Conservation (phyloP, 2,797 vertebrate genomes). For the Girardinus metallicus region DNA sequence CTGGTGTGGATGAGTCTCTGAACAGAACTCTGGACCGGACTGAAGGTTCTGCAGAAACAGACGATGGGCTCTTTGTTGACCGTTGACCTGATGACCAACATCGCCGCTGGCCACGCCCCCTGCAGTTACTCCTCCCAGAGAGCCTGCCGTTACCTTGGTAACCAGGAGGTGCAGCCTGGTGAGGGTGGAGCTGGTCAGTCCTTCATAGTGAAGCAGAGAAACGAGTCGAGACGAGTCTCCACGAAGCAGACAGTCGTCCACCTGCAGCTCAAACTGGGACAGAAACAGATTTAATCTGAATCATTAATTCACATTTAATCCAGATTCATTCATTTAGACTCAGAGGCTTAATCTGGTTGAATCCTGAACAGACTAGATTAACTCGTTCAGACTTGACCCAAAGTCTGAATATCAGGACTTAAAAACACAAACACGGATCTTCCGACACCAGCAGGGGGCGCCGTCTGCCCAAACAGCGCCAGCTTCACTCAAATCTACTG, state of each 20-base stretch:
- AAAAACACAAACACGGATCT: too few species aligned
- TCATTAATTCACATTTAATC: too few species aligned
- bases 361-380: background rate
- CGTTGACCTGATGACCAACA: too few species aligned
- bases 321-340: background rate
- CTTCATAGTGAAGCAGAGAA: constrained; percentile 37
- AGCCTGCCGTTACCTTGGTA: constrained; percentile 49
- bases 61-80: too few species aligned
- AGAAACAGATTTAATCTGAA: too few species aligned
- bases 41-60: too few species aligned
- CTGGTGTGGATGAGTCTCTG: too few species aligned
- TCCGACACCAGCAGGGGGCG: background rate
- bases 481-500: background rate
- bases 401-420: background rate
- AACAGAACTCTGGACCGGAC: too few species aligned
- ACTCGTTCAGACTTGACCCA: background rate
- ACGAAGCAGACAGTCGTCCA: constrained; percentile 40
- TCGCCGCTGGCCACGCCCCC: background rate
- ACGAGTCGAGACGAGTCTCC: constrained; percentile 29
- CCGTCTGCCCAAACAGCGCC: too few species aligned
- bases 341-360: background rate
- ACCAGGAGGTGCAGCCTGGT: constrained; percentile 52
- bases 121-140: background rate
- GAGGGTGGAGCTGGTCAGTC: constrained; percentile 35
- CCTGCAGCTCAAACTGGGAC: constrained; percentile 33